Evolutionary conservation across 2,797 vertebrate species (phyloP).

Genomic region (Siniperca scherzeri): DNA sequence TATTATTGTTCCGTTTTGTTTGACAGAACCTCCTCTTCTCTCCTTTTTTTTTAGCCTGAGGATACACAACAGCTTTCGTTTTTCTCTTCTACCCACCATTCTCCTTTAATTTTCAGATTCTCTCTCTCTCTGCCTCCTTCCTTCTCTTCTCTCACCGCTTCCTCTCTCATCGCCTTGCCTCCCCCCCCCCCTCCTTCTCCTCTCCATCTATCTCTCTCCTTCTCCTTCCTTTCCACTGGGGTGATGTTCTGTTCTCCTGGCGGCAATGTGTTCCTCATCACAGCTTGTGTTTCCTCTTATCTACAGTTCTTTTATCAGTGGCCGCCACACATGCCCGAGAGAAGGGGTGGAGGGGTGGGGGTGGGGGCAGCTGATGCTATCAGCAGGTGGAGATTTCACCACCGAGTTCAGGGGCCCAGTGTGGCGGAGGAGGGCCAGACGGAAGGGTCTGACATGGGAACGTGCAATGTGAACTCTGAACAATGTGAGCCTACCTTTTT

Average conservation of each 20-base stretch:
- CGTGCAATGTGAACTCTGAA: conserved; percentile 25
- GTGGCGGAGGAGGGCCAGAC: conserved; percentile 58
- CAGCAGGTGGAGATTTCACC: conserved; percentile 82
- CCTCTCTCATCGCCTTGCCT: not conserved
- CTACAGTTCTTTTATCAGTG: conserved; percentile 79
- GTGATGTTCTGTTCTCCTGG: conserved; percentile 64
- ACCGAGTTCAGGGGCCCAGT: conserved; percentile 69
- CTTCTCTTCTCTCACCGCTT: conserved; percentile 10
- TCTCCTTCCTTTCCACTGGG: conserved; percentile 42
- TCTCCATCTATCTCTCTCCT: conserved; percentile 18
- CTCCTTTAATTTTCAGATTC: conserved; percentile 53
- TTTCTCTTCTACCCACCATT: conserved; percentile 26
- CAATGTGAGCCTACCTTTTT: conserved; percentile 15
- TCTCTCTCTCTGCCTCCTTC: conserved; percentile 2
- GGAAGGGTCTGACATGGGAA: conserved; percentile 48
- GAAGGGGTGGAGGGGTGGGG: conserved; percentile 43
- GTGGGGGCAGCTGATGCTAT: conserved; percentile 78
- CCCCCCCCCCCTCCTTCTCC: not conserved
- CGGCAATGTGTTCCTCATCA: conserved; percentile 79
- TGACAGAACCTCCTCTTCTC: conserved; percentile 29
- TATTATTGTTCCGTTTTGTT: conserved; percentile 48
- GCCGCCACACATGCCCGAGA: conserved; percentile 76
- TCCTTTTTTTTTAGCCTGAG: conserved; percentile 17
- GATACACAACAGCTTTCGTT: conserved; percentile 33
- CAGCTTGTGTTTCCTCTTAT: conserved; percentile 84